A percentile compares a stretch with the other conserved stretches of the same genome.
These are phyloP conservation scores for Polyommatus icarus DNA, from an alignment of 2,888 invertebrate genomes.

Conservation along the genomic window DNA sequence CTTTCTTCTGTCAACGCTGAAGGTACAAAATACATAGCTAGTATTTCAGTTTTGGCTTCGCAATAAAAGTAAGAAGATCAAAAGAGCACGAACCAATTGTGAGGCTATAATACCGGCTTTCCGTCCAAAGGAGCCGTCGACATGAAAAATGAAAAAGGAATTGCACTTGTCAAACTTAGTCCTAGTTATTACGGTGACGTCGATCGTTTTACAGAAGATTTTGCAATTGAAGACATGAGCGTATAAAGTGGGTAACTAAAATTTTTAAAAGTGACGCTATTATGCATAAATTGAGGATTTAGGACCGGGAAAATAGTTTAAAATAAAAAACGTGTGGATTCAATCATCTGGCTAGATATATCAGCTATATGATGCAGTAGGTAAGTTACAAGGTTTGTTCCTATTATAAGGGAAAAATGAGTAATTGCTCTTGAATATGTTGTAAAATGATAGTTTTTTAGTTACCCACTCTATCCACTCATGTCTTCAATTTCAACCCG, in stretches of 20 bases:
- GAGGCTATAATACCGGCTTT: slow-evolving; percentile 74
- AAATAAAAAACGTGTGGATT: no score
- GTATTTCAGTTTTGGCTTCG: slow-evolving; percentile 75
- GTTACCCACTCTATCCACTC: no score
- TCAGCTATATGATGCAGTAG: no score
- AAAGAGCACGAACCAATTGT: slow-evolving; percentile 77
- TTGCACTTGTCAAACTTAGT: slow-evolving; percentile 68
- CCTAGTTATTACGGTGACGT: background rate
- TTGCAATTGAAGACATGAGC: background rate
- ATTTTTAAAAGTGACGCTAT: no score
- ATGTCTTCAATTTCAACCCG: background rate
- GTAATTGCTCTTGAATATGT: no score
- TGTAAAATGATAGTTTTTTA: no score
- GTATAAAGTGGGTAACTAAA: no score
- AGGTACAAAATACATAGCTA: background rate
- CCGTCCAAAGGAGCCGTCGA: slow-evolving; percentile 66
- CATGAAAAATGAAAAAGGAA: slow-evolving; percentile 75
- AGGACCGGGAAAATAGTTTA: no score
- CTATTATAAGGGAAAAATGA: no score
- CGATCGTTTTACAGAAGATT: background rate
- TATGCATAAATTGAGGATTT: no score
- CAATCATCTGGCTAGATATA: no score
- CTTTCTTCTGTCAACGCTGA: background rate
- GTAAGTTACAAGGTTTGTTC: no score
- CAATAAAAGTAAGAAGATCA: slow-evolving; percentile 74